These are phyloP conservation scores for Cheilosia impressa DNA, from an alignment of 2,888 invertebrate genomes.

Conservation along the genomic window DNA sequence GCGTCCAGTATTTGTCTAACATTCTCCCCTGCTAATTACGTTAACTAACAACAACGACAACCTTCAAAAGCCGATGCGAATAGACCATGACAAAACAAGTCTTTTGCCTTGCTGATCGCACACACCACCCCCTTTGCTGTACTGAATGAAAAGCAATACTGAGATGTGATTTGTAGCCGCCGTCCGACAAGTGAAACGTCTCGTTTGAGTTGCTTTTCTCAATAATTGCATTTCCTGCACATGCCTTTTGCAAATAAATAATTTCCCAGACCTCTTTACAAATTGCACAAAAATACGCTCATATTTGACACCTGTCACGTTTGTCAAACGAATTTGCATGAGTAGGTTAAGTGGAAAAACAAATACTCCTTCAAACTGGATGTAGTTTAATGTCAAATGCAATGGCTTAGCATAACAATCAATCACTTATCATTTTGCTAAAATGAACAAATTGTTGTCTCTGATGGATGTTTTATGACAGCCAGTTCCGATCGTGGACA, in stretches of 20 bases:
- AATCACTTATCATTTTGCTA: constrained; percentile 29
- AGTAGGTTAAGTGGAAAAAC: constrained; percentile 5
- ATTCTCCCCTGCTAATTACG: constrained; percentile 55
- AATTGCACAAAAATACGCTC: constrained; percentile 5
- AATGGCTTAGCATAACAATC: constrained; percentile 45
- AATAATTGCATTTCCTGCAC: constrained; percentile 46
- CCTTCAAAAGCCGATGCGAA: constrained; percentile 57
- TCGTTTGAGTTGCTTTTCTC: constrained; percentile 45
- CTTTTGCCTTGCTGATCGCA: background rate
- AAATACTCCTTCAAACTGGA: background rate
- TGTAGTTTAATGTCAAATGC: constrained; percentile 51
- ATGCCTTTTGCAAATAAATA: background rate
- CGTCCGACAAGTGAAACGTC: constrained; percentile 53
- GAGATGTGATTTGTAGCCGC: constrained; percentile 39
- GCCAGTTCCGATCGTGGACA: constrained; percentile 25
- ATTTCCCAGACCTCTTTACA: constrained; percentile 39
- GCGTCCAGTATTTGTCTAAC: constrained; percentile 12
- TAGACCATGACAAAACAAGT: constrained; percentile 59
- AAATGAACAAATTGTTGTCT: constrained; percentile 25
- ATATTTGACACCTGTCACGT: constrained; percentile 60
- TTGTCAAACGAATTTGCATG: constrained; percentile 46
- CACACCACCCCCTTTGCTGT: constrained; percentile 14
- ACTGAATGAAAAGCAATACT: constrained; percentile 17
- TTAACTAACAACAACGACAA: constrained; percentile 62
- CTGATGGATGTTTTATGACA: constrained; percentile 39